Evolutionary conservation across 2,888 invertebrate species (phyloP).

Genomic region (Tenthredo scrophulariae): DNA sequence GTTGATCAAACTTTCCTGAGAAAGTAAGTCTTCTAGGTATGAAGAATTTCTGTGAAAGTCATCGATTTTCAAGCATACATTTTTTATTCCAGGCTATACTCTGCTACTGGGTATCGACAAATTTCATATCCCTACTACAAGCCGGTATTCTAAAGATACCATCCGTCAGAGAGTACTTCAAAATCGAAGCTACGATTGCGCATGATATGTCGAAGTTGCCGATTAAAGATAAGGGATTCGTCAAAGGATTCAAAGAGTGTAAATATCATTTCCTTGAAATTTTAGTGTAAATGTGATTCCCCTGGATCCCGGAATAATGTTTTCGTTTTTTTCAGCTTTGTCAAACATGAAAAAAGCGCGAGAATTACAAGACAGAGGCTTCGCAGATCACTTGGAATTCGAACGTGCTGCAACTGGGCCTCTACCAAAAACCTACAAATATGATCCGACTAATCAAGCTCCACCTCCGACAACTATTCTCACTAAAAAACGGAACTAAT

Average conservation of each 20-base stretch:
- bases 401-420: conserved; percentile 92
- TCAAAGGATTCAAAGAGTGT: conserved; percentile 90
- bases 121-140: conserved; percentile 91
- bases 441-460: conserved; percentile 86
- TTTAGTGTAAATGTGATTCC: background rate
- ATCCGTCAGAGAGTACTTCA: conserved; percentile 86
- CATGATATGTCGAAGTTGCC: conserved; percentile 82
- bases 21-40: background rate
- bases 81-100: conserved; percentile 84
- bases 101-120: conserved; percentile 94
- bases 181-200: conserved; percentile 84
- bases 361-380: conserved; percentile 88
- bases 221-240: conserved; percentile 88
- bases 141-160: conserved; percentile 89
- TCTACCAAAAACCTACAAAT: conserved; percentile 91
- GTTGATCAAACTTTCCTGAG: no score
- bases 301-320: background rate
- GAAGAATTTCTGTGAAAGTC: conserved; percentile 12
- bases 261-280: conserved; percentile 73
- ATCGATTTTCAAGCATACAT: background rate
- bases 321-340: conserved; percentile 82
- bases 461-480: conserved; percentile 76
- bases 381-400: conserved; percentile 89
- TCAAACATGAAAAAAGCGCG: conserved; percentile 89
- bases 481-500: conserved; percentile 79